Base-by-base conservation (phyloP, 2,797 vertebrate species). In the Harpagifer antarcticus region DNA sequence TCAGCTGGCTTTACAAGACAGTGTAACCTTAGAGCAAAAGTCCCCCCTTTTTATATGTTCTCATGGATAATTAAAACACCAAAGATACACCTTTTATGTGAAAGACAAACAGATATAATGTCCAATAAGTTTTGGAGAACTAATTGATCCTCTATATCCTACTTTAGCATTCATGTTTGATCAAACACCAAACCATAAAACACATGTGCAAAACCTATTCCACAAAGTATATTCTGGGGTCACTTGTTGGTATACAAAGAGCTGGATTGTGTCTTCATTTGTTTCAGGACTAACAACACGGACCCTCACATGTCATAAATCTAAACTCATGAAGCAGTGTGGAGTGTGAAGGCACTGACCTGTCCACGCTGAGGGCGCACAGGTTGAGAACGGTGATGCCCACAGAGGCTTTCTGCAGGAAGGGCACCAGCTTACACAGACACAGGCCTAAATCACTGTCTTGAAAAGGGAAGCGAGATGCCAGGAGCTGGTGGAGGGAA, bases 371-470 rank as follows among this genome's bases (percentile, higher is more conserved):
- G 74, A 99, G 96, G 56, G 98, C 98, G 5, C 97, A 99, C 90
- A 99, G 93, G 86, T 97, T 99, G 85, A 99, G 96, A 15, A 98
- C 97, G 1, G 98, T 99, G 93, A 99, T 99, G 84, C 98, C 98
- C 85, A 98, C 97, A 0, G 98, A 99, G 44, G 97, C 96, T 91
- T 99, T 99, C 94, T 99, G 98, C 86, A 99, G 90, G 88, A 99
- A 99, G 43, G 98, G 98, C 65, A 99, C 87, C 81, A 98, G 81
- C 87, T 98, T 98, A 89, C 98, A 99, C 82, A 99, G 94, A 86
- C 93, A 95, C 40, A 94, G 81, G 58, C 97, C 98, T 37, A 98
- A 86, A 7, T 53, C 3, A n/a, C 59, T 94, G 42, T 95, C 76
- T 16, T 91, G 93, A 78, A 98, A 97, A 0, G 97, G 97, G 93